Base-by-base conservation (phyloP, 2,888 invertebrate species). In the Sinhomidia bicolor region DNA sequence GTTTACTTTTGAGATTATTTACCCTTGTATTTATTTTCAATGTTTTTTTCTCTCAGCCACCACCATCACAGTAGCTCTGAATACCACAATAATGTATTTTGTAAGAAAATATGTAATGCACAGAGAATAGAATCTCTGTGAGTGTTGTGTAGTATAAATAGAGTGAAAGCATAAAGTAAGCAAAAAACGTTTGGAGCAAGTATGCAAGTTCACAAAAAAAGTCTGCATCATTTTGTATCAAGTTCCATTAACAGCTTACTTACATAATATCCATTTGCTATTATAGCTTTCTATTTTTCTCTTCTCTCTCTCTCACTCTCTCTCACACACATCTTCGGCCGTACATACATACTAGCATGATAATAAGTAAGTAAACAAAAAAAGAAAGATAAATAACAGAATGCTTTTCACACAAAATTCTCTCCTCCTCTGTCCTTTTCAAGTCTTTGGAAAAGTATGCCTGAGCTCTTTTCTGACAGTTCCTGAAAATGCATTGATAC, bases 1-100 rank as follows among this genome's bases (percentile, higher is more conserved):
- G 85, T 78, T 85, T 85, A 57, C 85, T 78, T 85, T 76, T 23
- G 17, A 78, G 78, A 74, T 62, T 85, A 44, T 76, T 60, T 65
- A 36, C 62, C 78, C 60, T 78, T 78, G 62, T 78, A 60, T 78
- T 78, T 85, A 65, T 57, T 60, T 57, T 12, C 17, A 6, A 20
- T 74, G 23, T 84, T 44, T 78, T 62, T 76, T 36, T 74, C 74
- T 47, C 68, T 23, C 20, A 20, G 7, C 36, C 36, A 36, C n/a
- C n/a, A n/a, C n/a, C n/a, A 14, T 41, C 26, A 41, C 47, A 54
- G 12, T 14, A 26, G 14, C 26, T n/a, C 20, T 29, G 47, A 74
- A 74, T 44, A 23, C 9, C 3, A 60, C 20, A 60, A 65, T 26
- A n/a, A 32, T 71, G 36, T 41, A 71, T n/a, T 71, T 71, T 26